Evolutionary conservation across 1,140 invertebrate genomes (phyloP).

Genomic region (Drusus annulatus): DNA sequence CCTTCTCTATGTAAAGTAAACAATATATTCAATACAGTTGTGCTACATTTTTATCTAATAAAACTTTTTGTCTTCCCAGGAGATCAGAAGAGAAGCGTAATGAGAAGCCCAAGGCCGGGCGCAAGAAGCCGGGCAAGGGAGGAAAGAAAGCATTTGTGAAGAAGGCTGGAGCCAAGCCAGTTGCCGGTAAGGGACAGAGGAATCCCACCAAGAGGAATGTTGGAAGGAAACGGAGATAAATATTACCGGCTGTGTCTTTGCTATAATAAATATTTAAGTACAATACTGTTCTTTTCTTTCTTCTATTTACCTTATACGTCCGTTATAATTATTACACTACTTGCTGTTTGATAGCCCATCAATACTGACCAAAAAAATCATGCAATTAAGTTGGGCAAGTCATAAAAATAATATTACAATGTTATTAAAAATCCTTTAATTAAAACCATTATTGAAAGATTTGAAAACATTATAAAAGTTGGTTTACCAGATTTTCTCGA

Average conservation of each 20-base stretch:
- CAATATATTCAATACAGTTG: too few relatives aligned
- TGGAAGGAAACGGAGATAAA: constrained; percentile 76
- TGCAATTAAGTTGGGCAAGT: too few relatives aligned
- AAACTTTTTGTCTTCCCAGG: constrained; percentile 58
- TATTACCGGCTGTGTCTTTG: neutral
- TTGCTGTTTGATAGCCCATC: too few relatives aligned
- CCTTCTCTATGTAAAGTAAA: too few relatives aligned
- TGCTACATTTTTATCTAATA: too few relatives aligned
- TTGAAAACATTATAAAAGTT: too few relatives aligned
- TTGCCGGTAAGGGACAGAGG: constrained; percentile 76
- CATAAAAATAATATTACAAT: too few relatives aligned
- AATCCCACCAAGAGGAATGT: constrained; percentile 74
- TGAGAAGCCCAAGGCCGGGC: constrained; percentile 66
- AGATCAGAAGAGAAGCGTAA: constrained; percentile 69
- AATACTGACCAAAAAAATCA: too few relatives aligned
- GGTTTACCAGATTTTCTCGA: too few relatives aligned
- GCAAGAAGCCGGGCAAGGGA: constrained; percentile 60
- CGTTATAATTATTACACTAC: too few relatives aligned
- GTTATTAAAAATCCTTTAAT: too few relatives aligned
- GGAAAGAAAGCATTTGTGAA: constrained; percentile 44
- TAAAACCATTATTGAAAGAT: too few relatives aligned
- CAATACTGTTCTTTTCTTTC: neutral
- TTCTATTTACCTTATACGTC: neutral
- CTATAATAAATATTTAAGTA: constrained; percentile 22
- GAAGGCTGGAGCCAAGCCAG: constrained; percentile 69